Conservation (phyloP, 2,113 vertebrate genomes). For the Lycaon pictus region DNA sequence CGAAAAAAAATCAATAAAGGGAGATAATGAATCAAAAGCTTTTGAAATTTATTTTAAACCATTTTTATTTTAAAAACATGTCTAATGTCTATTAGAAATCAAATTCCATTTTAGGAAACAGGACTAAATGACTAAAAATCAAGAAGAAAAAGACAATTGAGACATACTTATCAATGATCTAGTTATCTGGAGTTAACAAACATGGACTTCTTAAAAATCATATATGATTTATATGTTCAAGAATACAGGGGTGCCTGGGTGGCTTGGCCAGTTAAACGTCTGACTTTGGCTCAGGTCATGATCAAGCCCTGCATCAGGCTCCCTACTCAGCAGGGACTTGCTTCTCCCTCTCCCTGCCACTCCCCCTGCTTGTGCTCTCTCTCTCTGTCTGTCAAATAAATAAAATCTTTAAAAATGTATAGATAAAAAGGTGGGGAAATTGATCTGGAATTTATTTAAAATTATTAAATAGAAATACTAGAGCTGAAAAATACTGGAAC, state of each 20-base stretch:
- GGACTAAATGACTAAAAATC: not conserved
- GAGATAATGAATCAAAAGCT: not conserved
- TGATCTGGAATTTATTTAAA: conserved; percentile 22
- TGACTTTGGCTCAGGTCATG: no score
- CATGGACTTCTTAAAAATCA: not conserved
- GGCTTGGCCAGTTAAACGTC: no score
- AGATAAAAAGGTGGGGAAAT: not conserved
- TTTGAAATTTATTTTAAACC: not conserved
- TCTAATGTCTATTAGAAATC: not conserved
- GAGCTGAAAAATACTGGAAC: not conserved
- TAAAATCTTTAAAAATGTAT: not conserved
- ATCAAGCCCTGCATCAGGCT: no score
- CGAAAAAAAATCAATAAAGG: not conserved
- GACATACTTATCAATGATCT: not conserved
- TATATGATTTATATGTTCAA: not conserved
- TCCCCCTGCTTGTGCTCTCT: no score
- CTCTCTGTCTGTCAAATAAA: no score
- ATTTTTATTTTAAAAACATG: conserved; percentile 1
- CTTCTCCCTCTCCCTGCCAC: no score
- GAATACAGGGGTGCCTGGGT: not conserved
- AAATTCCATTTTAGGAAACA: not conserved
- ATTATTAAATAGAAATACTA: conserved; percentile 27
- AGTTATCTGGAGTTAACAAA: not conserved
- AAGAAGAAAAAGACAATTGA: not conserved
- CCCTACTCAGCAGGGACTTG: no score